phyloP scores from a whole-genome alignment of 2,113 vertebrate species.

The Rhinopomastus cyanomelas region DNA sequence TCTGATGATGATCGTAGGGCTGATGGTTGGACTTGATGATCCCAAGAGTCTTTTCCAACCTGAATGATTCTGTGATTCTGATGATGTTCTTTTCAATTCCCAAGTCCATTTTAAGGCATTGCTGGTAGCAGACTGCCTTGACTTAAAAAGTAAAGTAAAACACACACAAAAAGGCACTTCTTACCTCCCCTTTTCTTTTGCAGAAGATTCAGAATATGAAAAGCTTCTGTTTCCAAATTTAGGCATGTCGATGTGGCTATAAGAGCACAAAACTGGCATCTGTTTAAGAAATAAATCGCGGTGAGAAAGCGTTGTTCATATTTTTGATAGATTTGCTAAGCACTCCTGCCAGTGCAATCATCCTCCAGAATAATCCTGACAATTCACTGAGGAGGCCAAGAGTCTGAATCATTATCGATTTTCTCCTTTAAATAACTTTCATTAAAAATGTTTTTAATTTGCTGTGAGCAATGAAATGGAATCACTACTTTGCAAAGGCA shows the following conservation, averaged over 20 bases:
- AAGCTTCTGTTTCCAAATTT: not conserved
- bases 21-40: no score
- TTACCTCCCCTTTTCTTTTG: not conserved
- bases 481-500: not conserved
- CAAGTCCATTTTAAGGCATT: not conserved
- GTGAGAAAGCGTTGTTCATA: not conserved
- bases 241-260: not conserved
- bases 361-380: slow-evolving; percentile 12
- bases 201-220: not conserved
- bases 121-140: not conserved
- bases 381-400: not conserved
- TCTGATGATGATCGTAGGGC: no score
- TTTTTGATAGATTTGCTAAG: slow-evolving; percentile 10
- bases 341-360: not conserved
- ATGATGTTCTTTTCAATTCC: not conserved
- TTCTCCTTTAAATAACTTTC: slow-evolving; percentile 50
- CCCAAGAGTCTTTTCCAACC: no score
- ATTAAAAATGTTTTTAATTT: slow-evolving; percentile 35
- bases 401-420: slow-evolving; percentile 32
- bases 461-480: slow-evolving; percentile 5
- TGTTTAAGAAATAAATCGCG: not conserved
- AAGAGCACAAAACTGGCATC: not conserved
- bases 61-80: no score
- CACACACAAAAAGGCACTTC: not conserved
- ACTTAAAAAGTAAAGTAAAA: not conserved